Evolutionary conservation across 2,113 vertebrate species (phyloP).

Genomic region (Gymnocephalus cernua): DNA sequence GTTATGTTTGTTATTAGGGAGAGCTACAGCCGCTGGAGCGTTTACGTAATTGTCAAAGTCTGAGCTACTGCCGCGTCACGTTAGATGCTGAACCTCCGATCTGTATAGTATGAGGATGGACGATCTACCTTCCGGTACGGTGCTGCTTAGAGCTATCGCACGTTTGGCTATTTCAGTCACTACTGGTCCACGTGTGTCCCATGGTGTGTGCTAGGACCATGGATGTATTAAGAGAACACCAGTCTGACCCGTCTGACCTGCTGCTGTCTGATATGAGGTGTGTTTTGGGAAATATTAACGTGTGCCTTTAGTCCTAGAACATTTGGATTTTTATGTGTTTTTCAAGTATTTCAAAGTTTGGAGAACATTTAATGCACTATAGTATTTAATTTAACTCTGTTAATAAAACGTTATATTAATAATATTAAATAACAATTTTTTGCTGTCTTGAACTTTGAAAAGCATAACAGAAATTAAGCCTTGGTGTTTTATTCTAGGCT

Average conservation of each 20-base stretch:
- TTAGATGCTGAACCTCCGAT: not conserved
- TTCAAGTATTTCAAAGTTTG: not conserved
- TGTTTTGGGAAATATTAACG: not conserved
- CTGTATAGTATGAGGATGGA: slow-evolving; percentile 28
- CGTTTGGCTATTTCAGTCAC: not conserved
- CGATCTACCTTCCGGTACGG: accelerated
- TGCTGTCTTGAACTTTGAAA: not conserved
- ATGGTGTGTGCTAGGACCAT: slow-evolving; percentile 5
- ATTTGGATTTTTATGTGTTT: not conserved
- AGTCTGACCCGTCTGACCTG: not conserved
- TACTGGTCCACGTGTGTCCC: slow-evolving; percentile 52
- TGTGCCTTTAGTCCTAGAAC: not conserved
- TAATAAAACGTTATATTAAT: too few relatives aligned
- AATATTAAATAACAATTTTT: not conserved
- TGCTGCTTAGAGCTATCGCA: not conserved
- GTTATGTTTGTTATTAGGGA: slow-evolving; percentile 36
- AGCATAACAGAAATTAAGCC: not conserved
- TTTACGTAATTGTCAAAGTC: slow-evolving; percentile 71
- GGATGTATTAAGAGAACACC: too few relatives aligned
- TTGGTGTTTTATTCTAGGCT: not conserved
- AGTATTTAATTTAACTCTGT: too few relatives aligned
- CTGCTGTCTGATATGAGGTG: not conserved
- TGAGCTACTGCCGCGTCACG: slow-evolving; percentile 49
- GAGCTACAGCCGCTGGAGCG: slow-evolving; percentile 25
- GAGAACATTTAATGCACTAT: not conserved